Conservation (phyloP, 2,113 vertebrate genomes). For the Ursus arctos region DNA sequence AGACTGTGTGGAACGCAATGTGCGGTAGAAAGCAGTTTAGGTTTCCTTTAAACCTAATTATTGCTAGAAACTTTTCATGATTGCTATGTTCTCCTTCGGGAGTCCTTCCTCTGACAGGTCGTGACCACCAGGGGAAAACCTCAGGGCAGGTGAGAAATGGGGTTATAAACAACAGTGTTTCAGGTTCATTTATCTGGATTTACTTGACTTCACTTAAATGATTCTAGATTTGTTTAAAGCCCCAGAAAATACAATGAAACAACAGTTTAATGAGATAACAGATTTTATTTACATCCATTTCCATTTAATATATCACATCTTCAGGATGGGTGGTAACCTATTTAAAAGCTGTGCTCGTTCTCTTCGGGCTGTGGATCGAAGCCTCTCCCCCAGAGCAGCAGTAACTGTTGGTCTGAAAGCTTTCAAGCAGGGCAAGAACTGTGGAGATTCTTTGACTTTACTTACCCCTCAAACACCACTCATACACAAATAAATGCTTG, state of each 20-base stretch:
- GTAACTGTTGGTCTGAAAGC: slow-evolving; percentile 37
- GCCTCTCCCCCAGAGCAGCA: neutral
- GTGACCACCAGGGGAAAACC: neutral
- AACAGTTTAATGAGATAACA: slow-evolving; percentile 64
- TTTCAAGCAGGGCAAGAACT: slow-evolving; percentile 50
- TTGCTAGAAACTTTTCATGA: neutral
- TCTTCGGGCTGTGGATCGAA: neutral
- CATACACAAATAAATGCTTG: slow-evolving; percentile 10
- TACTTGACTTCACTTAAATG: slow-evolving; percentile 22
- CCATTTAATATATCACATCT: slow-evolving; percentile 74
- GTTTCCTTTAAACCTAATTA: slow-evolving; percentile 12
- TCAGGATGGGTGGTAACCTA: slow-evolving; percentile 62
- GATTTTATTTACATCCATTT: slow-evolving; percentile 83
- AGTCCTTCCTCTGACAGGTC: neutral
- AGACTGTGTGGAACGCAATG: neutral
- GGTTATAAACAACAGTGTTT: neutral
- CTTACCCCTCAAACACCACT: neutral
- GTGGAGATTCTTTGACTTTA: neutral
- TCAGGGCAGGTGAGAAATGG: neutral
- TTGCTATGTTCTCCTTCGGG: neutral
- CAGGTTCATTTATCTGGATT: neutral
- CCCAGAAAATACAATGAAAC: slow-evolving; percentile 46
- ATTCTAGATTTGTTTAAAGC: neutral
- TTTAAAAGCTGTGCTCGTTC: slow-evolving; percentile 46
- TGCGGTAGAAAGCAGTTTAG: neutral